phyloP scores from a whole-genome alignment of 2,888 invertebrate species.

The Malthinus flaveolus region DNA sequence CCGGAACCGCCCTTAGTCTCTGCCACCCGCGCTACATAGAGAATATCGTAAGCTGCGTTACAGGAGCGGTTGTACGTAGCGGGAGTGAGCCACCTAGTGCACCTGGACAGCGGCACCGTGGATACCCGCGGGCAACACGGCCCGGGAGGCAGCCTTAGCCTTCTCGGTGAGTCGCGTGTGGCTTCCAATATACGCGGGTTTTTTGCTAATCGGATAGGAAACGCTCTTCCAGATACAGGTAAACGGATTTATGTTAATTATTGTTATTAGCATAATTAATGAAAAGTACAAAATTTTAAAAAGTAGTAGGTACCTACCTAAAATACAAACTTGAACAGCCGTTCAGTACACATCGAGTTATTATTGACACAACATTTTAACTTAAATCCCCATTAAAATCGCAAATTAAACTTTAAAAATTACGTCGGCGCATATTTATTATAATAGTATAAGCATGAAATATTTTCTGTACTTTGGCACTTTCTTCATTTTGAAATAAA shows the following conservation, averaged over 20 bases:
- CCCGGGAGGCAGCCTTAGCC: slow-evolving; percentile 60
- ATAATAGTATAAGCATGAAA: neutral
- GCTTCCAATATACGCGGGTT: slow-evolving; percentile 75
- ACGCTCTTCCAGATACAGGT: slow-evolving; percentile 76
- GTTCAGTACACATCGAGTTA: neutral
- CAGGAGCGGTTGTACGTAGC: slow-evolving; percentile 50
- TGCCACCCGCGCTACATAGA: slow-evolving; percentile 52
- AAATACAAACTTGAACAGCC: neutral
- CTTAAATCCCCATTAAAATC: too few relatives aligned
- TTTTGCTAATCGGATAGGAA: slow-evolving; percentile 69
- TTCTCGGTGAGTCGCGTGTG: slow-evolving; percentile 68
- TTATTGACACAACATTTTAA: neutral
- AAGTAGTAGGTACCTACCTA: neutral
- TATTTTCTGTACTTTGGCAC: neutral
- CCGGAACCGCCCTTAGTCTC: slow-evolving; percentile 55
- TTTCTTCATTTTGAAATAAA: neutral
- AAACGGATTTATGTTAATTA: slow-evolving; percentile 42
- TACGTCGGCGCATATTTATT: too few relatives aligned
- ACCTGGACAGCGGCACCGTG: slow-evolving; percentile 54
- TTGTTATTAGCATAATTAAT: neutral
- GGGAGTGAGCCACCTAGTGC: slow-evolving; percentile 48
- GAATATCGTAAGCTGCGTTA: slow-evolving; percentile 42
- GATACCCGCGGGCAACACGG: slow-evolving; percentile 50
- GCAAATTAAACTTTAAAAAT: too few relatives aligned
- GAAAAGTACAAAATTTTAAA: neutral